Base-by-base conservation (phyloP, 2,888 invertebrate species). In the Meganola albula region DNA sequence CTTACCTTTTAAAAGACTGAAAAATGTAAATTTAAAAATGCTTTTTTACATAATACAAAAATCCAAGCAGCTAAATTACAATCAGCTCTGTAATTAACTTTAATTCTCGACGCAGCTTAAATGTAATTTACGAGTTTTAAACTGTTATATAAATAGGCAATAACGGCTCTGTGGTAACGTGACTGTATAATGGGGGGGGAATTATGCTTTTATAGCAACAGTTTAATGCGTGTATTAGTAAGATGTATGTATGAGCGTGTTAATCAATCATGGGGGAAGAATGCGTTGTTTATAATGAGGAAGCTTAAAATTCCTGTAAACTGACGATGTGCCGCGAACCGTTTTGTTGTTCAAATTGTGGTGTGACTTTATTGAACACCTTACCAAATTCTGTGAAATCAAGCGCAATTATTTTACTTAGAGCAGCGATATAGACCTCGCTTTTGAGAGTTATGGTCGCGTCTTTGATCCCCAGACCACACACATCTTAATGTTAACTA, bases 91-190 rank as follows among this genome's bases (percentile, higher is more conserved):
- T 61, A 58, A 59, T 59, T 52, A 50, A 52, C 53, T 48, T 51
- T 59, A 53, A 56, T 47, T 54, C 45, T 40, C 40, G 28, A 31
- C 30, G 43, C 37, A 38, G 53, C 49, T 53, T 48, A 34, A 34
- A 29, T 30, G 35, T 54, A 52, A 60, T 60, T 62, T 61, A 62
- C 46, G 58, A 43, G 48, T 51, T 53, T 58, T 50, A 49, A 56
- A 62, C 47, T 47, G 49, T 34, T 46, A 54, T 55, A 61, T 62
- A 62, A 61, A 57, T 53, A 53, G 48, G 36, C 40, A 32, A 48
- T 54, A 56, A 58, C 49, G 48, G 46, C 37, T 38, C 34, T 32
- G 46, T 20, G 40, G 45, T 16, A 24, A 31, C 7, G 29, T 44
- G 33, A 41, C 51, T 40, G 29, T 12, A 37, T 53, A 48, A 53